Conservation (phyloP, 2,797 vertebrate species). For the Rhincodon typus region DNA sequence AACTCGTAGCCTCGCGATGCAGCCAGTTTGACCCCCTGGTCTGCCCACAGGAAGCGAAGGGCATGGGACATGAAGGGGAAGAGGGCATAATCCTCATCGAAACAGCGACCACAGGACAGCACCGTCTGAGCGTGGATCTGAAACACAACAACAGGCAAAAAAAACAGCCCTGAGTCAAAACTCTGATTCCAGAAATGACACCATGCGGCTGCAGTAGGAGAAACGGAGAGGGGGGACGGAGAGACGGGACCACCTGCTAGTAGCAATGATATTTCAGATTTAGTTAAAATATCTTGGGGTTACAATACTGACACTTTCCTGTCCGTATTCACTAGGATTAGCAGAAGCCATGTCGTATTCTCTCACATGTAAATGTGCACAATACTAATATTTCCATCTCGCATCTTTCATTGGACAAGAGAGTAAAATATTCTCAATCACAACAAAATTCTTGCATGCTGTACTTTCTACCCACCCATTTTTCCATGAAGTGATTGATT, state of each 20-base stretch:
- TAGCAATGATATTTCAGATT: not conserved
- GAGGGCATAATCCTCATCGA: slow-evolving; percentile 60
- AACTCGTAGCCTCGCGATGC: slow-evolving; percentile 59
- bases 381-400: not conserved
- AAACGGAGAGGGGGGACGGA: accelerated
- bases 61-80: slow-evolving; percentile 61
- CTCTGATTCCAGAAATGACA: not conserved
- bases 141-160: not conserved
- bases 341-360: not conserved
- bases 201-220: not conserved
- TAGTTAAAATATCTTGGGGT: not conserved
- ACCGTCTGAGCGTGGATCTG: slow-evolving; percentile 59
- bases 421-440: not conserved
- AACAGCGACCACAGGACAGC: slow-evolving; percentile 60
- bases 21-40: slow-evolving; percentile 57
- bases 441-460: not conserved
- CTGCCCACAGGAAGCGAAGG: slow-evolving; percentile 60
- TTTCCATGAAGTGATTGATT: not conserved
- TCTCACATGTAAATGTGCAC: too few species aligned
- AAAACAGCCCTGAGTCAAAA: not conserved
- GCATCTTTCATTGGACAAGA: not conserved
- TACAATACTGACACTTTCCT: not conserved
- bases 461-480: not conserved
- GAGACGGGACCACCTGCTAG: too few species aligned
- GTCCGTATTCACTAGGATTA: not conserved